phyloP scores from a whole-genome alignment of 2,113 vertebrate genomes.

The Hippocampus mohnikei region DNA sequence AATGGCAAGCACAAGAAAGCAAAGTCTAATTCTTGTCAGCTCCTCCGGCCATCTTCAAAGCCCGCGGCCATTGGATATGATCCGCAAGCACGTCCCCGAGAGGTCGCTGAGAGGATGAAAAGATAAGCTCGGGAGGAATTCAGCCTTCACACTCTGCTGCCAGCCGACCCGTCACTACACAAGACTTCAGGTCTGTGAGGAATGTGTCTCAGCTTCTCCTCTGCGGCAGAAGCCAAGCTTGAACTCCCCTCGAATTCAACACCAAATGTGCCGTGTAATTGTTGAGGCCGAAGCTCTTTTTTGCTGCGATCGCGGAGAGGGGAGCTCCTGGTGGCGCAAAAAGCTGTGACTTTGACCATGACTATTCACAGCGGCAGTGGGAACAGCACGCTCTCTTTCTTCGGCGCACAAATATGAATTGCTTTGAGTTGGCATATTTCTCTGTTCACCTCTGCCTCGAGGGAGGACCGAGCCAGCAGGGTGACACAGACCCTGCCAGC shows the following conservation, averaged over 20 bases:
- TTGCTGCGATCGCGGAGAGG: not conserved
- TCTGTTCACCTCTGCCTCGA: slow-evolving; percentile 35
- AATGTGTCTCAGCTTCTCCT: slow-evolving; percentile 21
- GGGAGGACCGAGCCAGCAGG: slow-evolving; percentile 22
- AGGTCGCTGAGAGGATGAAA: slow-evolving; percentile 55
- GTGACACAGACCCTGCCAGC: slow-evolving; percentile 17
- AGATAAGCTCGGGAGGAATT: slow-evolving; percentile 55
- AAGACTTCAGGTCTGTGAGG: slow-evolving; percentile 34
- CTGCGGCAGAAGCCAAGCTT: slow-evolving; percentile 9
- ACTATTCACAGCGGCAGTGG: slow-evolving; percentile 31
- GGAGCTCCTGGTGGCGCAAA: slow-evolving; percentile 14
- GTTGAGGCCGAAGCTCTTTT: slow-evolving; percentile 5
- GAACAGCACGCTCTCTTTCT: slow-evolving; percentile 19
- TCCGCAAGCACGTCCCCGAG: slow-evolving; percentile 40
- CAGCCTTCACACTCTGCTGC: slow-evolving; percentile 41
- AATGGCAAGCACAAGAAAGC: slow-evolving; percentile 23
- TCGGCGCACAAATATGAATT: slow-evolving; percentile 35
- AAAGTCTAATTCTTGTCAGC: slow-evolving; percentile 42
- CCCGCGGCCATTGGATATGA: slow-evolving; percentile 29
- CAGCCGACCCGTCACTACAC: slow-evolving; percentile 23
- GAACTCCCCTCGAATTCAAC: slow-evolving; percentile 19
- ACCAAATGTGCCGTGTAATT: slow-evolving; percentile 10
- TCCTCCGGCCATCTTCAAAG: slow-evolving; percentile 48
- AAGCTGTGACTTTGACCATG: slow-evolving; percentile 24
- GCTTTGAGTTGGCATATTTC: slow-evolving; percentile 32